Evolutionary conservation across 1,140 invertebrate species (phyloP), one percentile per base, ranked within the genome.

Genomic region (Sitophilus oryzae): DNA sequence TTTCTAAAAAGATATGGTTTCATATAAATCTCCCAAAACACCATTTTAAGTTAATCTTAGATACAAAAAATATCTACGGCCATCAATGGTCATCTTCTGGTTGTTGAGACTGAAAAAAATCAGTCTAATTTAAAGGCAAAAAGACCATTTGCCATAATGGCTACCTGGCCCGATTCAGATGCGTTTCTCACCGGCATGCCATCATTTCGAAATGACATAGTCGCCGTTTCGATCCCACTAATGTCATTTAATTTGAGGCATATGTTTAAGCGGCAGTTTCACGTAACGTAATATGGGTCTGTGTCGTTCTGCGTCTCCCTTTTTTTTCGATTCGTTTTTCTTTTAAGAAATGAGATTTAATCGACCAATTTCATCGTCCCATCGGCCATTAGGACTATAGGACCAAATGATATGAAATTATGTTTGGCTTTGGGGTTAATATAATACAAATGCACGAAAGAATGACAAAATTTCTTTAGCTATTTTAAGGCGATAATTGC

Each of bases 161-260:
- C 50, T 11, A 36, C 41, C 30, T 52, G 40, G 45, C 41, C 34
- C 10, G 41, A 52, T 44, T n/a, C n/a, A n/a, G n/a, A n/a, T n/a
- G n/a, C n/a, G 34, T 44, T 44, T 52, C 23, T 23, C 50, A 52
- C 45, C 44, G 43, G 10, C 22, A 15, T 40, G 36, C 10, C 43
- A 43, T 59, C 59, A 62, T 62, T 57, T 51, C 47, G 30, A 63
- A 63, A 63, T 63, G 56, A 63, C 52, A 61, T 53, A 52, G 52
- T 55, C 46, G 10, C 35, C 44, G 15, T 22, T n/a, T n/a, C 43
- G 40, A 52, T 50, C 50, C 47, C 43, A 56, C 59, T 64, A 64
- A 64, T 64, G 60, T 60, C 62, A 64, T 64, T 64, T 64, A 64
- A 64, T 64, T 64, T 62, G 53, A 60, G 53, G 56, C 62, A 64